phyloP scores from a whole-genome alignment of 2,797 vertebrate species.

The Pangasius djambal region DNA sequence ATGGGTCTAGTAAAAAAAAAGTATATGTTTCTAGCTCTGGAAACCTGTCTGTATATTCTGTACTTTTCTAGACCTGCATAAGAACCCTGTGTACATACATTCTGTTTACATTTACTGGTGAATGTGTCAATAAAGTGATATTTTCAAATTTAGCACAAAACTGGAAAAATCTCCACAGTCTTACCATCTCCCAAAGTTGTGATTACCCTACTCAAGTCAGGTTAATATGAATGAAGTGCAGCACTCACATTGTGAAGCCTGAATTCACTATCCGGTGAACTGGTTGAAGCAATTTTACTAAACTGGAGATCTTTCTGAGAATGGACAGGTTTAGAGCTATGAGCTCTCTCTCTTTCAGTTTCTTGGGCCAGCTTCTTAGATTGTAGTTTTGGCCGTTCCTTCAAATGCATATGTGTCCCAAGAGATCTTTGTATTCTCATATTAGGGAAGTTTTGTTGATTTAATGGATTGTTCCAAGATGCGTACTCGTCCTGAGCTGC shows the following conservation, averaged over 20 bases:
- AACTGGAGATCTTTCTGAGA: slow-evolving; percentile 17
- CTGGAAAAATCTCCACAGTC: not conserved
- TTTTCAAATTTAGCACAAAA: not conserved
- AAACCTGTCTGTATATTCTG: not conserved
- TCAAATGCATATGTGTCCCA: slow-evolving; percentile 21
- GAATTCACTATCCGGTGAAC: slow-evolving; percentile 33
- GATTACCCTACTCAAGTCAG: not conserved
- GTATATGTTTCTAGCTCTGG: not conserved
- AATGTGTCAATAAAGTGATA: not conserved
- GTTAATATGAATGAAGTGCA: not conserved
- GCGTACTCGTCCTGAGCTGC: not conserved
- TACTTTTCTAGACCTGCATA: not conserved
- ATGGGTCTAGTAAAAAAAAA: not conserved
- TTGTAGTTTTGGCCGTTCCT: slow-evolving; percentile 34
- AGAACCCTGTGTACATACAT: not conserved
- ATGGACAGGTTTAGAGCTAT: not conserved
- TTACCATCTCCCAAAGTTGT: not conserved
- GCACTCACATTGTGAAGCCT: slow-evolving; percentile 49
- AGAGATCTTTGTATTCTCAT: slow-evolving; percentile 9
- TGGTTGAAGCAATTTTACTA: slow-evolving; percentile 1
- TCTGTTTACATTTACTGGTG: not conserved
- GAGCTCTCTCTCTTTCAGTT: slow-evolving; percentile 15
- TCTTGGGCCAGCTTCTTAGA: slow-evolving; percentile 33
- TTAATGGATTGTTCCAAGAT: slow-evolving; percentile 31
- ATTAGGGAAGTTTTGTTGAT: not conserved